phyloP scores from a whole-genome alignment of 2,113 vertebrate genomes.

The Hyaena hyaena region DNA sequence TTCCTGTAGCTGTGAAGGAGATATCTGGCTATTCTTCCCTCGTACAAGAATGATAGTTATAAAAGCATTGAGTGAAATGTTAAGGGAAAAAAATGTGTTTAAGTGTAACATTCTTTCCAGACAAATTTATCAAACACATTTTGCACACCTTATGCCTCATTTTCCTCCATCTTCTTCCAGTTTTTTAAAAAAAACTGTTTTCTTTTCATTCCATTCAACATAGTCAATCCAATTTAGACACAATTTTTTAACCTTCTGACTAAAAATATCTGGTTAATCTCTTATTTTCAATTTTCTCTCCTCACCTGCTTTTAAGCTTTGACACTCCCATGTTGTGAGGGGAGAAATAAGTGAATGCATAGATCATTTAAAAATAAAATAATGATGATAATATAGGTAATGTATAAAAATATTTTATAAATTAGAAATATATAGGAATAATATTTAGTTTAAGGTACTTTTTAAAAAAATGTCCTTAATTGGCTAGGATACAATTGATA shows the following conservation, averaged over 20 bases:
- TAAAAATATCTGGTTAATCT: constrained; percentile 18
- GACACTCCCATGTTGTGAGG: background rate
- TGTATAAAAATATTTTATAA: background rate
- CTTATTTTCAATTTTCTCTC: background rate
- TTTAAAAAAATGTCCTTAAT: background rate
- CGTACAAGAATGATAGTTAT: background rate
- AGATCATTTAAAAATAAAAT: background rate
- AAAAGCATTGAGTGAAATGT: background rate
- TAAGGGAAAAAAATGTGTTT: background rate
- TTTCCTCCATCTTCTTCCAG: background rate
- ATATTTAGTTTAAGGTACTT: background rate
- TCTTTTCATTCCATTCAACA: background rate
- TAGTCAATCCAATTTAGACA: constrained; percentile 15
- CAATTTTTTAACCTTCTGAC: background rate
- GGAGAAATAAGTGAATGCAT: background rate
- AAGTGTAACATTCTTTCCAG: constrained; percentile 11
- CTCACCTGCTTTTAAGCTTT: background rate
- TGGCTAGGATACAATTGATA: background rate
- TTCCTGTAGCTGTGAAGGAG: background rate
- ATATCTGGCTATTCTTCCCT: background rate
- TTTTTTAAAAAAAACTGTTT: background rate
- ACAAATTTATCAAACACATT: background rate
- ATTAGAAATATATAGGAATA: background rate
- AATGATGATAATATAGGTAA: background rate
- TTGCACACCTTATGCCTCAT: background rate